phyloP scores from a whole-genome alignment of 2,888 invertebrate species.

The Pollenia griseotomentosa region DNA sequence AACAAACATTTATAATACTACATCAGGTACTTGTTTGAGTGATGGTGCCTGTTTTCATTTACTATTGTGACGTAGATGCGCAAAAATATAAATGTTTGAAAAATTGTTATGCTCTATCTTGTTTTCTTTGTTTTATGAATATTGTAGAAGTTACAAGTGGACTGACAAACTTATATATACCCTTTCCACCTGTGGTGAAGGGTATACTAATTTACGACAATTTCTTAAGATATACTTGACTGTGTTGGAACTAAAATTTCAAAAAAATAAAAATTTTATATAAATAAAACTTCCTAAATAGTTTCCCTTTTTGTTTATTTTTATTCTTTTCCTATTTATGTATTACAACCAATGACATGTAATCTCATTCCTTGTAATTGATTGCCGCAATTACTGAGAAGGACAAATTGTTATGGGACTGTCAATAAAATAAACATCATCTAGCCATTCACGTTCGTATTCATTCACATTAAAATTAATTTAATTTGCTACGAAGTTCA shows the following conservation, averaged over 20 bases:
- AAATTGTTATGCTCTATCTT: too few species aligned
- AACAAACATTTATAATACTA: too few species aligned
- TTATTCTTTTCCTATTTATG: not conserved
- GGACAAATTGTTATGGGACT: conserved; percentile 71
- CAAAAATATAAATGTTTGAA: too few species aligned
- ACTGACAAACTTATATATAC: too few species aligned
- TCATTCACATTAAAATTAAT: conserved; percentile 51
- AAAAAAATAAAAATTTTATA: not conserved
- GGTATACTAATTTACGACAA: conserved; percentile 17
- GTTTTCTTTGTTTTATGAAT: too few species aligned
- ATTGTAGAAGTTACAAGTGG: too few species aligned
- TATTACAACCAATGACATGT: conserved; percentile 33
- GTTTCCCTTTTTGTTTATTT: not conserved
- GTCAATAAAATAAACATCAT: conserved; percentile 62
- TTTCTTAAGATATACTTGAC: not conserved
- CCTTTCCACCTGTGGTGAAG: too few species aligned
- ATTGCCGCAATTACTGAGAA: conserved; percentile 69
- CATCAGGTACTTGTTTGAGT: too few species aligned
- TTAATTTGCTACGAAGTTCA: conserved; percentile 46
- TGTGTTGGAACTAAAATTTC: not conserved
- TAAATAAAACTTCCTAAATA: not conserved
- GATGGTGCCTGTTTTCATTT: too few species aligned
- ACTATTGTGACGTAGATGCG: too few species aligned
- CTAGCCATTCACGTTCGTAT: conserved; percentile 26
- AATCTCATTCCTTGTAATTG: conserved; percentile 64